Evolutionary conservation across 2,113 vertebrate genomes (phyloP).

Genomic region (Podarcis cretensis): DNA sequence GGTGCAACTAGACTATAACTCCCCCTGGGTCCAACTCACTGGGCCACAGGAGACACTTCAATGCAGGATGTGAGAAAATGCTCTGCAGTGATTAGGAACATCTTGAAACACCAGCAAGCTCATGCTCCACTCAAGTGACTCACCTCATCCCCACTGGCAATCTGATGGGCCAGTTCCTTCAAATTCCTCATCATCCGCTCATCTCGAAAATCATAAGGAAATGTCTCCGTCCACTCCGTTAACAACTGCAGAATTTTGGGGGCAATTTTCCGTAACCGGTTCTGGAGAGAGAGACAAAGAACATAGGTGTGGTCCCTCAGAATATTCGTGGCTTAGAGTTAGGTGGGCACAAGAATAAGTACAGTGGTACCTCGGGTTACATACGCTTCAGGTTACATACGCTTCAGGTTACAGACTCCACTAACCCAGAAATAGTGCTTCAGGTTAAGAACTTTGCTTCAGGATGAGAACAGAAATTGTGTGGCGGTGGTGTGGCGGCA

Average conservation of each 20-base stretch:
- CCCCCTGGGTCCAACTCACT: no score
- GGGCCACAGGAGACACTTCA: background rate
- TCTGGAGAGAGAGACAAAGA: constrained; percentile 68
- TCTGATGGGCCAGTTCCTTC: constrained; percentile 87
- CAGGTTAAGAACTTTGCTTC: no score
- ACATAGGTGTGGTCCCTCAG: background rate
- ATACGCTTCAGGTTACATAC: no score
- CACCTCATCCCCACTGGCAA: constrained; percentile 89
- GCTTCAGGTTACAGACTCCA: no score
- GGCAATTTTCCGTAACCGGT: constrained; percentile 82
- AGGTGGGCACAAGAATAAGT: background rate
- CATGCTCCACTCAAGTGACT: constrained; percentile 35
- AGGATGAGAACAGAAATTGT: no score
- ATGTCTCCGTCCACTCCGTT: constrained; percentile 93
- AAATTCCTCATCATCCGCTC: constrained; percentile 93
- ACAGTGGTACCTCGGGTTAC: no score
- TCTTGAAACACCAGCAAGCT: background rate
- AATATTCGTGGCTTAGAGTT: no score
- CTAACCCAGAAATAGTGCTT: no score
- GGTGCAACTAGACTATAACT: no score
- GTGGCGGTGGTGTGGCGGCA: no score
- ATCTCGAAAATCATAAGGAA: constrained; percentile 93
- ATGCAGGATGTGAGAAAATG: background rate
- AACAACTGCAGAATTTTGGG: constrained; percentile 91
- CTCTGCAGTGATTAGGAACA: background rate